Conservation (phyloP, 2,113 vertebrate genomes). For the Furnarius figulus region DNA sequence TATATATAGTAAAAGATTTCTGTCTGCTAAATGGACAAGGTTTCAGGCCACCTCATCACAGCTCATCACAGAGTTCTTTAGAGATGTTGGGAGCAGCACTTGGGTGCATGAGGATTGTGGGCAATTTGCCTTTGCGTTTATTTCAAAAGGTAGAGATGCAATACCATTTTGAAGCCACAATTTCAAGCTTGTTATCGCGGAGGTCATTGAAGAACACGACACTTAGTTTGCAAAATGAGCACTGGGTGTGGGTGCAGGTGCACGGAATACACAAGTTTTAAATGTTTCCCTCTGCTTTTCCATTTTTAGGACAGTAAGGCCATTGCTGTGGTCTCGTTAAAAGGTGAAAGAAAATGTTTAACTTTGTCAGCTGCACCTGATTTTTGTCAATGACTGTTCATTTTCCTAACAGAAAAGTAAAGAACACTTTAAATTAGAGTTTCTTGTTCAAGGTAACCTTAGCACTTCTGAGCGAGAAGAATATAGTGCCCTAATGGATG, state of each 20-base stretch:
- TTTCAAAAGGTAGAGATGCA: not conserved
- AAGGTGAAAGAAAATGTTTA: not conserved
- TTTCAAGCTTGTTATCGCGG: conserved; percentile 16
- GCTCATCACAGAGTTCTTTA: not conserved
- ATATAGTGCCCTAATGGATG: not conserved
- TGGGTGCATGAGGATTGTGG: not conserved
- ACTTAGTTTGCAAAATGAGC: not conserved
- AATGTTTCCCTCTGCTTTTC: not conserved
- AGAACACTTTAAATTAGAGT: not conserved
- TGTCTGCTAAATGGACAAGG: not conserved
- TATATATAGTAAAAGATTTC: not conserved
- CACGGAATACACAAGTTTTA: not conserved
- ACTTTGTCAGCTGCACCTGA: not conserved
- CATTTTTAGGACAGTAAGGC: not conserved
- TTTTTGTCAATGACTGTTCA: not conserved
- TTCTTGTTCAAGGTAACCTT: conserved; percentile 9
- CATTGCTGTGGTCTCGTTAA: not conserved
- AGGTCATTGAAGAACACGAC: not conserved
- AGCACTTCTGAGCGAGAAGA: not conserved
- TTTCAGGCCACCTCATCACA: not conserved
- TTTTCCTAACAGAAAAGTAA: conserved; percentile 12
- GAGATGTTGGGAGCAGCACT: not conserved
- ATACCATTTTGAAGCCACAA: not conserved
- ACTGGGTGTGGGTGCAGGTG: not conserved
- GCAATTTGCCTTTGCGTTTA: not conserved